A percentile compares a stretch with the other conserved stretches of the same genome.
Conservation (phyloP, 2,113 vertebrate species). For the Tychaedon coryphoeus region DNA sequence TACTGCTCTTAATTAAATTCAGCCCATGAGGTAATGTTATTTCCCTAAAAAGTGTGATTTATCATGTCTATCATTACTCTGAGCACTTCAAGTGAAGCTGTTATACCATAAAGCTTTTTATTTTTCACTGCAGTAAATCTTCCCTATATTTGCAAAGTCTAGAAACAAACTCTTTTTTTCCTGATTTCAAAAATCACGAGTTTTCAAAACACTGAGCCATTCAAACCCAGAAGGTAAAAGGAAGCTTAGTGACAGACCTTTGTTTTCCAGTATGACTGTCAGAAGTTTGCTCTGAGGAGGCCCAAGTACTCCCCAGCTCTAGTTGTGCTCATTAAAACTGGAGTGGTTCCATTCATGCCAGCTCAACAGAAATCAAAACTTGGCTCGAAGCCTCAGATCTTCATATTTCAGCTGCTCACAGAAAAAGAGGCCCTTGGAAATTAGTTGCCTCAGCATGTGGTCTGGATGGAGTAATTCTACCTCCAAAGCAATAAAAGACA, state of each 20-base stretch:
- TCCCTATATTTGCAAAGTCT: background rate
- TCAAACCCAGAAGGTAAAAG: background rate
- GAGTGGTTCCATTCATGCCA: background rate
- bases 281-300: background rate
- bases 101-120: background rate
- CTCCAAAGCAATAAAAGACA: background rate
- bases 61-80: background rate
- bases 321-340: background rate
- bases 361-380: background rate
- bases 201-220: background rate
- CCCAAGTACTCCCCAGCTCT: background rate
- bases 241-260: background rate
- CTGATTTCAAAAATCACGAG: background rate
- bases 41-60: background rate
- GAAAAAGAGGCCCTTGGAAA: background rate
- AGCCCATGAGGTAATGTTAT: background rate
- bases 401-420: constrained; percentile 6
- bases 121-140: background rate
- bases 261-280: background rate
- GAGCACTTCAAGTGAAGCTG: background rate
- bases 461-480: background rate
- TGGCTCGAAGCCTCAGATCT: background rate
- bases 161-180: background rate
- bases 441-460: background rate
- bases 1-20: background rate